Conservation (phyloP, 1,140 invertebrate species). For the Lepidurus packardi region DNA sequence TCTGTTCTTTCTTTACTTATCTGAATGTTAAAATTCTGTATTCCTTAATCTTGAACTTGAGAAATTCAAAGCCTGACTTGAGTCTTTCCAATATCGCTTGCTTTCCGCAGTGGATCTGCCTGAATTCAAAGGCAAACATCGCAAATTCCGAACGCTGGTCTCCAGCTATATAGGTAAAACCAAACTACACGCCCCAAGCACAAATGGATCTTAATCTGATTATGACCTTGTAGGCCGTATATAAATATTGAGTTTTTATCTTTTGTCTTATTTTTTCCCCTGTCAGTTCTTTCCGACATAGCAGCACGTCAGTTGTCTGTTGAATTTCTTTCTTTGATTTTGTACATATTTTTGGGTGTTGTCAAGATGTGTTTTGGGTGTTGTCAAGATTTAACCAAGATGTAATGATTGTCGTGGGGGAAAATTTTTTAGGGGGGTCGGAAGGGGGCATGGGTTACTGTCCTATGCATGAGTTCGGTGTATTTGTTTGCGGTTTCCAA, state of each 20-base stretch:
- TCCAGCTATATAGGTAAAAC: slow-evolving; percentile 91
- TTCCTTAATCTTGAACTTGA: slow-evolving; percentile 28
- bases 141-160: slow-evolving; percentile 95
- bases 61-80: slow-evolving; percentile 37
- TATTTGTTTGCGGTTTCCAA: neutral
- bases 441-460: neutral
- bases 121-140: slow-evolving; percentile 93
- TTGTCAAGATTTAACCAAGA: neutral
- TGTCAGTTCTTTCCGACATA: neutral
- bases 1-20: slow-evolving; percentile 10
- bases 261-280: neutral
- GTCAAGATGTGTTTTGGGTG: neutral
- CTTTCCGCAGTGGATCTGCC: slow-evolving; percentile 79
- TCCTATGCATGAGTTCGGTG: neutral
- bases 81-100: slow-evolving; percentile 38
- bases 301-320: neutral
- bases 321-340: neutral
- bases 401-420: neutral
- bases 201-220: slow-evolving; percentile 25
- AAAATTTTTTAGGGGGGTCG: neutral
- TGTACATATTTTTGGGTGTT: slow-evolving; percentile 1
- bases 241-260: neutral
- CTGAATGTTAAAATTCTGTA: slow-evolving; percentile 23
- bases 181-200: slow-evolving; percentile 7
- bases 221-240: slow-evolving; percentile 20